phyloP scores from a whole-genome alignment of 2,888 invertebrate species.

The Nasonovia ribisnigri region DNA sequence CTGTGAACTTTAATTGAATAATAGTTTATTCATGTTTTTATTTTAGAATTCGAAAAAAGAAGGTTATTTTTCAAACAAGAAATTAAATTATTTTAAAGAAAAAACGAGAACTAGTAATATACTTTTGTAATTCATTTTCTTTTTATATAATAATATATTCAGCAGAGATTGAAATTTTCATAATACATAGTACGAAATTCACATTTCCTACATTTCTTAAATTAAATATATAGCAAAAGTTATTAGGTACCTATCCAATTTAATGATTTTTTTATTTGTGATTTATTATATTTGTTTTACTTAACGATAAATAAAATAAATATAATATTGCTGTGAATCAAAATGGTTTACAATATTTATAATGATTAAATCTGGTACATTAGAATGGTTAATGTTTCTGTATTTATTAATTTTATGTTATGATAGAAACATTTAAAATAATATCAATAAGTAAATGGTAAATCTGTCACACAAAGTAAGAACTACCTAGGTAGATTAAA shows the following conservation, averaged over 20 bases:
- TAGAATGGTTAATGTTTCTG: neutral
- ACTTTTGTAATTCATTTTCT: constrained; percentile 27
- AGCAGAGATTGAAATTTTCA: constrained; percentile 11
- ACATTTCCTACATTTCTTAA: neutral
- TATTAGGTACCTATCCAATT: neutral
- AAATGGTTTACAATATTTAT: neutral
- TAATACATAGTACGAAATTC: neutral
- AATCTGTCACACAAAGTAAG: neutral
- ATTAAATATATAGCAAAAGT: neutral
- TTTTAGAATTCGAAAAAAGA: constrained; percentile 38
- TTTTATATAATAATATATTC: constrained; percentile 52
- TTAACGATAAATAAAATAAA: neutral
- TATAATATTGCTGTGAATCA: neutral
- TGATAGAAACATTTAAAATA: neutral
- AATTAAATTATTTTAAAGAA: constrained; percentile 42
- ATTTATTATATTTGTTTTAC: neutral
- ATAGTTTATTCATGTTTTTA: constrained; percentile 59
- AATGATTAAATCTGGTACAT: neutral
- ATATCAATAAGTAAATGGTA: neutral
- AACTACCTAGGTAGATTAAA: neutral
- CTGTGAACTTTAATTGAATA: constrained; percentile 49
- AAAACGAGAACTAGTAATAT: neutral
- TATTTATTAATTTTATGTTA: neutral
- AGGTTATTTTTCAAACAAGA: constrained; percentile 44
- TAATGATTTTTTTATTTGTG: neutral